Conservation (phyloP, 1,140 invertebrate species). For the Euwallacea similis region DNA sequence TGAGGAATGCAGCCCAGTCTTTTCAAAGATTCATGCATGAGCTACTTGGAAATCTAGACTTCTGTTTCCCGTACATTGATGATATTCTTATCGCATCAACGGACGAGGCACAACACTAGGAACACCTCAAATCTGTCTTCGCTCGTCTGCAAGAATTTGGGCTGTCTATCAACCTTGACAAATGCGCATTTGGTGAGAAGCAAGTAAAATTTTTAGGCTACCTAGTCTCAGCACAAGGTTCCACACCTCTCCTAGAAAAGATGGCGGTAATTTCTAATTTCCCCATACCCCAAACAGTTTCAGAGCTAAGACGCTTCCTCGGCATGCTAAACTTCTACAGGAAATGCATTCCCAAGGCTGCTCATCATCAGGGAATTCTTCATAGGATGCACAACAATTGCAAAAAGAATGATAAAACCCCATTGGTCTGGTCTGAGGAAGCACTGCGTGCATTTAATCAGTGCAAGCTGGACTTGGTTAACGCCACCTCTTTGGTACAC, state of each 20-base stretch:
- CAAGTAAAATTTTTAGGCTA: slow-evolving; percentile 3
- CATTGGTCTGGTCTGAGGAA: neutral
- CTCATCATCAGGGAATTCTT: neutral
- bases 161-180: too few relatives aligned
- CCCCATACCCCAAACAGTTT: neutral
- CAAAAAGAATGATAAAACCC: neutral
- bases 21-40: neutral
- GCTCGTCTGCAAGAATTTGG: too few relatives aligned
- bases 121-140: too few relatives aligned
- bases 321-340: neutral
- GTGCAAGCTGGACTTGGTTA: neutral
- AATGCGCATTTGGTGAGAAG: neutral
- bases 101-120: neutral
- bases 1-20: neutral
- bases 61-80: neutral
- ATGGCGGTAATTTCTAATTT: neutral
- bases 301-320: neutral
- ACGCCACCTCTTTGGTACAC: neutral
- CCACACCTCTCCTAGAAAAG: neutral
- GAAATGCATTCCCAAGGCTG: neutral
- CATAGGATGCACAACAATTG: neutral
- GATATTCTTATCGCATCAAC: neutral
- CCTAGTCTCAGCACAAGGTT: neutral
- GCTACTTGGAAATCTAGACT: neutral
- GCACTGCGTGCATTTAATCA: too few relatives aligned